Evolutionary conservation across 2,888 invertebrate species (phyloP), one percentile per base, ranked within the genome.

Genomic region (Nemoura dubitans): DNA sequence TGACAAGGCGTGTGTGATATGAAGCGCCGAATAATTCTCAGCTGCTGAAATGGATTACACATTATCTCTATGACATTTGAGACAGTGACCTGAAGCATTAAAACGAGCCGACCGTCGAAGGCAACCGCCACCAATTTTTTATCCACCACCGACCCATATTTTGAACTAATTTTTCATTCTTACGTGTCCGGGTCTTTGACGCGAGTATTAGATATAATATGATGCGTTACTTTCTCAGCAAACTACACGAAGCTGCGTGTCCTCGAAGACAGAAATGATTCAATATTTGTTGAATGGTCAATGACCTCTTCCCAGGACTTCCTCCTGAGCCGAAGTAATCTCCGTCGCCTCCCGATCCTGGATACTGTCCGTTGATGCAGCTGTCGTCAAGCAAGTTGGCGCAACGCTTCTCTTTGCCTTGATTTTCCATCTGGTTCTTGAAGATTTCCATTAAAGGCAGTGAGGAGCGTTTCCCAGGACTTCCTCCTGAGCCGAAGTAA

Each of bases 381-480:
- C 87, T 86, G 83, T 85, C 87, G 29, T 87, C 86, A 21, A 82
- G 43, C 7, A 86, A 59, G 27, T 87, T 88, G 7, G 59, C 83
- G 59, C 87, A 87, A 6, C 59, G n/a, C 25, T 85, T 76, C 42
- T 81, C 86, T 27, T 86, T 87, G 0, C 42, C 85, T 21, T 42
- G 6, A 30, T 30, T n/a, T 6, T 59, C 59, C 36, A 80, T 84
- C 10, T 16, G 43, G 26, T 30, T 77, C 76, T 43, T 42, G 80
- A 76, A 84, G 28, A 85, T 83, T 29, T 28, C 76, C 83, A 29
- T 6, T 3, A 83, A 81, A 43, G 83, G 84, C 26, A 14, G 3
- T 6, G 83, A 28, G 14, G 87, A 82, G 16, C 88, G 36, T 80
- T 88, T 88, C 25, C 87, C 88, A 1, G 87, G 88, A 42, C 30